Conservation (phyloP, 53 echinoderm and acorn worm genomes). For the Stichopus horrens region DNA sequence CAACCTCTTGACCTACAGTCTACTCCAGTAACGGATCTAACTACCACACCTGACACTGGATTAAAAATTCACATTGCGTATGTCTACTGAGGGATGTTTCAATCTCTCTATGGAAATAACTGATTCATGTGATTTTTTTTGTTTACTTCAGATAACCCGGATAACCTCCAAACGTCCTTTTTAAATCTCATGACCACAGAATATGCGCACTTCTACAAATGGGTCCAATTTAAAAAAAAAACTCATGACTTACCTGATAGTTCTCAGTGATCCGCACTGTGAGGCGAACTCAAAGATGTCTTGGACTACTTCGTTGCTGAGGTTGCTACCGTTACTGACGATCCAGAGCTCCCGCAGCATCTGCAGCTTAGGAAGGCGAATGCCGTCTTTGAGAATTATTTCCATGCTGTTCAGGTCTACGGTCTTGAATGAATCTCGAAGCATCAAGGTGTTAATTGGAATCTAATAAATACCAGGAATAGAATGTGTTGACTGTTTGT, state of each 20-base stretch:
- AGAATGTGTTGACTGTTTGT: background rate
- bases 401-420: constrained; percentile 21
- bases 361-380: constrained; percentile 11
- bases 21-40: constrained; percentile 1
- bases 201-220: too few species aligned
- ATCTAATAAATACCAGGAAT: background rate
- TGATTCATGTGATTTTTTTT: background rate
- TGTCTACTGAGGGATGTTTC: constrained; percentile 1
- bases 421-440: constrained; percentile 12
- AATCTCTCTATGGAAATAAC: background rate
- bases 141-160: too few species aligned
- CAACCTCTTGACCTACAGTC: constrained; percentile 3
- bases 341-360: constrained; percentile 10
- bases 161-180: too few species aligned
- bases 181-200: too few species aligned
- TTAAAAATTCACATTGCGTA: background rate
- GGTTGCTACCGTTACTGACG: constrained; percentile 14
- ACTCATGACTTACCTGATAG: constrained; percentile 8
- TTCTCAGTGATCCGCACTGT: constrained; percentile 1
- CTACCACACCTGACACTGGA: constrained; percentile 11
- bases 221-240: background rate
- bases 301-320: constrained; percentile 19
- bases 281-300: constrained; percentile 3
- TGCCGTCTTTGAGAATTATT: constrained; percentile 16
- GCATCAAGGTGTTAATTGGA: constrained; percentile 23